A percentile compares a stretch with the other conserved stretches of the same genome.
Conservation (phyloP, 2,113 vertebrate species). For the Phylloscopus whistleri region DNA sequence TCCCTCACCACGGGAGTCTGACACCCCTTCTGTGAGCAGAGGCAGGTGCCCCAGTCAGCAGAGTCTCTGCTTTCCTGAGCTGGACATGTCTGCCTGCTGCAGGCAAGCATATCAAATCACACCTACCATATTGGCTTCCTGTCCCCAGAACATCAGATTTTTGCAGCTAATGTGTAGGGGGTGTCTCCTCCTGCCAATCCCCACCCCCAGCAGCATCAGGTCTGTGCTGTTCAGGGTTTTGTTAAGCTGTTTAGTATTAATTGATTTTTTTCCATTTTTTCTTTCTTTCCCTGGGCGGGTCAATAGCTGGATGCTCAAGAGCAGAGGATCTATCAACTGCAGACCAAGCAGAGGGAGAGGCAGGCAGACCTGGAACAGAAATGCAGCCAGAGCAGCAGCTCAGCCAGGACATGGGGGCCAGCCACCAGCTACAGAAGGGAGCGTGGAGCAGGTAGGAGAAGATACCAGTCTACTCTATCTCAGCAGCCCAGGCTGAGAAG, state of each 20-base stretch:
- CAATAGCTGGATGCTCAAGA: slow-evolving; percentile 90
- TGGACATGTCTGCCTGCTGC: slow-evolving; percentile 26
- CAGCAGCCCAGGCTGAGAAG: slow-evolving; percentile 29
- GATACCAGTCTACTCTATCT: background rate
- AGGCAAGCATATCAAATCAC: slow-evolving; percentile 40
- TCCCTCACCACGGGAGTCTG: background rate
- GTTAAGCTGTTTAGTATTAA: slow-evolving; percentile 81
- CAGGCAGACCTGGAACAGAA: slow-evolving; percentile 78
- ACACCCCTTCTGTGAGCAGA: background rate
- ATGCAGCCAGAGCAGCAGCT: slow-evolving; percentile 67
- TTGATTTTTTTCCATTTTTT: slow-evolving; percentile 92
- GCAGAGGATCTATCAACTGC: slow-evolving; percentile 86
- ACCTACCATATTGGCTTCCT: slow-evolving; percentile 79
- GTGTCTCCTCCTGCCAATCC: slow-evolving; percentile 67
- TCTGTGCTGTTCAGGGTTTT: slow-evolving; percentile 72
- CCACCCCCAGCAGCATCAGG: slow-evolving; percentile 67
- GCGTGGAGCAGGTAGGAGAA: slow-evolving; percentile 75
- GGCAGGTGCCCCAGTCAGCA: background rate
- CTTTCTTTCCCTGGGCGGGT: slow-evolving; percentile 88
- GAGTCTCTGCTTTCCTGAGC: slow-evolving; percentile 6
- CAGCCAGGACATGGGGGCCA: slow-evolving; percentile 59
- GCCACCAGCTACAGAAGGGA: slow-evolving; percentile 62
- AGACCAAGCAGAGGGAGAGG: slow-evolving; percentile 80
- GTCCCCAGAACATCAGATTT: slow-evolving; percentile 72
- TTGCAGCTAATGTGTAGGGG: slow-evolving; percentile 56